Evolutionary conservation across 2,888 invertebrate species (phyloP), one percentile per base, ranked within the genome.

Genomic region (Taphrorychus bicolor): DNA sequence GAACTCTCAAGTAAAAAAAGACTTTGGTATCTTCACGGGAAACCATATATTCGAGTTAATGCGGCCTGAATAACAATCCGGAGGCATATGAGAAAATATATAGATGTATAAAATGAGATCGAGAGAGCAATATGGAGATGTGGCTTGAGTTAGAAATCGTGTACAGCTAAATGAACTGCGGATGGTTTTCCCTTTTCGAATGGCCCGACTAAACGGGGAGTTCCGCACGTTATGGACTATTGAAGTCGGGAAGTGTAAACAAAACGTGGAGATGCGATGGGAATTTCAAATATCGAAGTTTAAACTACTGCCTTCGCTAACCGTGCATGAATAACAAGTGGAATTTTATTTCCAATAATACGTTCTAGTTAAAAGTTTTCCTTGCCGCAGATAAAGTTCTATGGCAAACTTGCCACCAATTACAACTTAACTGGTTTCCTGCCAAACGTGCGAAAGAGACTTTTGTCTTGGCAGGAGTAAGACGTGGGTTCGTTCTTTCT

Each of bases 21-120:
- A 65, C 53, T 65, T n/a, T 45, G 52, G 59, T 65, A 65, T 65
- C 59, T 58, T 53, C 64, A 52, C 23, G 51, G 53, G 42, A 59
- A 52, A 52, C 64, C 22, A 53, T 65, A 63, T 63, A 63, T 63
- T 57, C 63, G 52, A 59, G 64, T 65, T 65, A 65, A 65, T 65
- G 59, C 59, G 64, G 59, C 64, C 59, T 65, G 64, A 65, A 65
- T 65, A 65, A 65, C 64, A 65, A 65, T 65, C 64, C 64, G 19
- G 22, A 32, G 59, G 59, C 58, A 65, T 65, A 65, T 53, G 59
- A 42, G 64, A 23, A 59, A 65, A 65, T 59, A 45, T 59, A 53
- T 65, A 65, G 53, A 65, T 52, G 59, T 65, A 65, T 65, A 59
- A 65, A 65, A 59, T 52, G 59, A 48, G 59, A 18, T 51, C 21